phyloP scores from a whole-genome alignment of 2,888 invertebrate genomes.

The Megamerina dolium region DNA sequence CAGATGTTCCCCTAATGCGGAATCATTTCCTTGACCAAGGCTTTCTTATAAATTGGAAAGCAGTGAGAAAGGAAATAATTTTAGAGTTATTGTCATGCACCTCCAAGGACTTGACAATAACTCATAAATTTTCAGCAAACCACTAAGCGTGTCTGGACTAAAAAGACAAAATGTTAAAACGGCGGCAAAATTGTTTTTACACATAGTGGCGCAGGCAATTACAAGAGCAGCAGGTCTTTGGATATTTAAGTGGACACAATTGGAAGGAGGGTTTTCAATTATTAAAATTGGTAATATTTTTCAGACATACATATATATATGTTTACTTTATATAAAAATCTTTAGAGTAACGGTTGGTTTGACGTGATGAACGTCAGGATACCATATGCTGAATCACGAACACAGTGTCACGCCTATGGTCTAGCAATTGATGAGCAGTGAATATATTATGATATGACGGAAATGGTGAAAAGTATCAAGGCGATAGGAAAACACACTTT shows the following conservation, averaged over 20 bases:
- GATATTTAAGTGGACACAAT: conserved; percentile 6
- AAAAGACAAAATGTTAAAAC: conserved; percentile 12
- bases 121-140: conserved; percentile 8
- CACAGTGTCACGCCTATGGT: conserved; percentile 14
- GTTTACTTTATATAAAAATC: conserved; percentile 6
- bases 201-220: conserved; percentile 7
- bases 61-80: conserved; percentile 7
- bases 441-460: conserved; percentile 13
- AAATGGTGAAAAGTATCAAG: conserved; percentile 13
- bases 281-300: conserved; percentile 10
- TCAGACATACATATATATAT: not conserved
- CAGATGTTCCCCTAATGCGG: conserved; percentile 6
- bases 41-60: conserved; percentile 4
- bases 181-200: conserved; percentile 15
- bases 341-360: conserved; percentile 20
- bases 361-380: conserved; percentile 17
- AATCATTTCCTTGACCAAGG: conserved; percentile 7
- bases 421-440: conserved; percentile 14
- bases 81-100: conserved; percentile 1
- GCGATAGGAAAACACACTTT: conserved; percentile 6
- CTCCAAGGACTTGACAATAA: not conserved
- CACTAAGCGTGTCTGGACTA: conserved; percentile 5
- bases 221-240: conserved; percentile 12
- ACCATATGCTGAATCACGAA: conserved; percentile 2
- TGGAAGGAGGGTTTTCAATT: conserved; percentile 14